These are phyloP conservation scores for Orius insidiosus DNA, from an alignment of 1,140 invertebrate species.

Conservation along the genomic window DNA sequence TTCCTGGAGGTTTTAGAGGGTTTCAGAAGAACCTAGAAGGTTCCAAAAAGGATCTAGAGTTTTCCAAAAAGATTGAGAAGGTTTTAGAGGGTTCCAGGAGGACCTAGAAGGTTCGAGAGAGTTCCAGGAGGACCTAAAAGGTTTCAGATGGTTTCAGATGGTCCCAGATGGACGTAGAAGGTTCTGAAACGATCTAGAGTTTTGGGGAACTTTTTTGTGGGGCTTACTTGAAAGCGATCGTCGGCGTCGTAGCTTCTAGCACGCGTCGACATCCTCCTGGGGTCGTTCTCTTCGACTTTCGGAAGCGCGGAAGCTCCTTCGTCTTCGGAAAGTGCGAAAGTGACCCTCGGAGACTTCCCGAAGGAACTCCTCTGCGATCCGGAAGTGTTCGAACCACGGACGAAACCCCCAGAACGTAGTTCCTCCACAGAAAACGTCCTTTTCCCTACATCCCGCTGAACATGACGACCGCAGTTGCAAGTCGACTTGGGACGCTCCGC, in stretches of 20 bases:
- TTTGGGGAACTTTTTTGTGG: too few species aligned
- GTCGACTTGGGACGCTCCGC: conserved; percentile 17
- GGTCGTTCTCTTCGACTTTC: neutral
- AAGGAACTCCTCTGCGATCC: conserved; percentile 20
- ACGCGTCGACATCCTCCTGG: neutral
- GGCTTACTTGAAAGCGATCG: conserved; percentile 1
- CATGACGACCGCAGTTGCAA: conserved; percentile 21
- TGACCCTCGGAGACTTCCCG: conserved; percentile 22
- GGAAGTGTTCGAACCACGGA: conserved; percentile 12
- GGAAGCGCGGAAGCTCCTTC: conserved; percentile 12
- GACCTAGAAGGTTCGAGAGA: too few species aligned
- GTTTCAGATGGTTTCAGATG: too few species aligned
- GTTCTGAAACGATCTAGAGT: too few species aligned
- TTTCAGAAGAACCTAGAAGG: too few species aligned
- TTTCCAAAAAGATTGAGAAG: too few species aligned
- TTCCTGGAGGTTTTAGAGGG: too few species aligned
- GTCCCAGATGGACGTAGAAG: too few species aligned
- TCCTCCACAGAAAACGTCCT: conserved; percentile 22
- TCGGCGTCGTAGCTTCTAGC: conserved; percentile 7
- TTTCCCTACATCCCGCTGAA: conserved; percentile 17
- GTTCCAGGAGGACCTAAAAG: too few species aligned
- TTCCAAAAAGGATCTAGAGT: too few species aligned
- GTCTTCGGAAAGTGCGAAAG: conserved; percentile 22
- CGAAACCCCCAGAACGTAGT: conserved; percentile 14
- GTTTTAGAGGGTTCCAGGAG: too few species aligned